phyloP scores from a whole-genome alignment of 2,113 vertebrate species.

The Nothocercus nigrocapillus region DNA sequence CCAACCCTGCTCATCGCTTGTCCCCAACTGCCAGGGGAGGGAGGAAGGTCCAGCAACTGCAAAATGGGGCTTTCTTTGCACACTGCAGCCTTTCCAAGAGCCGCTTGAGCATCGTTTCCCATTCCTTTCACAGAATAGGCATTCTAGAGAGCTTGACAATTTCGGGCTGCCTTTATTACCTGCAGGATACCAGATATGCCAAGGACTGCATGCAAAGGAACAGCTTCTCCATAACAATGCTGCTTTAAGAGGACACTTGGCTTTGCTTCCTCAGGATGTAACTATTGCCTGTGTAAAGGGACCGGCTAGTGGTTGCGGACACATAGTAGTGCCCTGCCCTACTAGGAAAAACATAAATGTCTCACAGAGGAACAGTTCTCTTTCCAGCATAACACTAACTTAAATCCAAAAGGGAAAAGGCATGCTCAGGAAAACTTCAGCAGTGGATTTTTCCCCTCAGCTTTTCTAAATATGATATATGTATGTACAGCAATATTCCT shows the following conservation, averaged over 20 bases:
- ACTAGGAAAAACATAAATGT: background rate
- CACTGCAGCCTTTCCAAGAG: background rate
- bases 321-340: background rate
- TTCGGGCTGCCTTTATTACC: background rate
- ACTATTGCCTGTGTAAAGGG: background rate
- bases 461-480: background rate
- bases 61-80: background rate
- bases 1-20: background rate
- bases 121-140: fast-evolving
- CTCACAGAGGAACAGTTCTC: background rate
- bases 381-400: background rate
- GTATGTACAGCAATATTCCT: background rate
- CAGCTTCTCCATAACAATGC: background rate
- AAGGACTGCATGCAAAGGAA: background rate
- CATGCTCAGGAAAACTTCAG: background rate
- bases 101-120: fast-evolving
- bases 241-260: background rate
- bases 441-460: background rate
- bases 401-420: background rate
- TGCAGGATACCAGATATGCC: background rate
- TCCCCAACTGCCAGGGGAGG: background rate
- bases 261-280: background rate
- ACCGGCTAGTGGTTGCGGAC: background rate
- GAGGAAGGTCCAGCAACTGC: background rate
- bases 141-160: background rate